A percentile compares a stretch with the other conserved stretches of the same genome.
Evolutionary conservation across 2,113 vertebrate genomes (phyloP).

Genomic region (Campylorhamphus procurvoides): DNA sequence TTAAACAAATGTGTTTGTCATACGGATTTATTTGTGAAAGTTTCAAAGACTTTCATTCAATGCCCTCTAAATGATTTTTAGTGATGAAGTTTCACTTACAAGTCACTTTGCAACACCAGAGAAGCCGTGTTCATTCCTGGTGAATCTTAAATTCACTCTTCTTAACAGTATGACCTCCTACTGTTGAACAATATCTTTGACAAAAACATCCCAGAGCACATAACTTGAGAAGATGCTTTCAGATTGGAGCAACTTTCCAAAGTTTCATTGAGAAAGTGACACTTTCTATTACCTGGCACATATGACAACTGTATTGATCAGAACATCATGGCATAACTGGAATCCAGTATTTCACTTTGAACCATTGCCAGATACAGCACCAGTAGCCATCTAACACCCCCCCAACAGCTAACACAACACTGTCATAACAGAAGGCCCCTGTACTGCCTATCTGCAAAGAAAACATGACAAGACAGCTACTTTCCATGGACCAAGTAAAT

Average conservation of each 20-base stretch:
- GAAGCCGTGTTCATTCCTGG: neutral
- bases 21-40: neutral
- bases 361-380: neutral
- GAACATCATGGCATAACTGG: neutral
- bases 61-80: neutral
- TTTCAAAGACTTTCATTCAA: neutral
- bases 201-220: neutral
- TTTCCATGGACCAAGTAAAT: neutral
- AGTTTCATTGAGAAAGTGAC: neutral
- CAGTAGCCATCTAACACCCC: neutral
- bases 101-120: neutral
- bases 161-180: neutral
- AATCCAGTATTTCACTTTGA: neutral
- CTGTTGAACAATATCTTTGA: neutral
- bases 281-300: neutral
- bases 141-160: neutral
- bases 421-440: neutral
- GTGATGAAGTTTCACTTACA: neutral
- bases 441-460: neutral
- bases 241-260: neutral
- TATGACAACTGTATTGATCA: neutral
- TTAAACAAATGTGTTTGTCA: neutral
- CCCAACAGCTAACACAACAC: neutral
- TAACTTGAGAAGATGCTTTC: neutral
- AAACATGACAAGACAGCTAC: neutral